These are phyloP conservation scores for Geophilus truncorum DNA, from an alignment of 2,888 invertebrate genomes.

Conservation along the genomic window DNA sequence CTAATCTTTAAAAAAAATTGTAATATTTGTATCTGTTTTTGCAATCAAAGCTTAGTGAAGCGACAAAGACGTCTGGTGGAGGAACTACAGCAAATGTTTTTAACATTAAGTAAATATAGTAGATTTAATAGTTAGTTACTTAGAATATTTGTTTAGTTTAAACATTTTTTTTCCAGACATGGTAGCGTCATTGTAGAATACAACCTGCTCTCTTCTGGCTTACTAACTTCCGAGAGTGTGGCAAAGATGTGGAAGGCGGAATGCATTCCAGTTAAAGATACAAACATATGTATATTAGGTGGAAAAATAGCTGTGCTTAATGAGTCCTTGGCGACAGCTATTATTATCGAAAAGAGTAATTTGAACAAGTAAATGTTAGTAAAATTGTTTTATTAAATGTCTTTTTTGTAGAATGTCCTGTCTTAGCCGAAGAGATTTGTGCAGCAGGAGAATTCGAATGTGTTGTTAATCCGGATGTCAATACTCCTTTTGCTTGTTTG, in stretches of 20 bases:
- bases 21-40: background rate
- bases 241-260: background rate
- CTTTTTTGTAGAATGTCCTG: background rate
- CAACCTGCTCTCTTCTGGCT: background rate
- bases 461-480: background rate
- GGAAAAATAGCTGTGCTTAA: background rate
- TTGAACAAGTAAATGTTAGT: background rate
- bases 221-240: background rate
- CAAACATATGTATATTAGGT: background rate
- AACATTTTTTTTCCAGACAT: background rate
- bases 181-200: background rate
- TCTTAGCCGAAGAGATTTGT: background rate
- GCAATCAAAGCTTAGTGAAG: background rate
- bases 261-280: background rate
- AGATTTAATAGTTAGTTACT: background rate
- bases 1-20: background rate
- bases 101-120: background rate
- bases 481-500: background rate
- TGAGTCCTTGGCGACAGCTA: too few species aligned
- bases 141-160: background rate
- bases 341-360: too few species aligned
- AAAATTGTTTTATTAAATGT: background rate
- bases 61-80: background rate
- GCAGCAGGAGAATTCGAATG: background rate
- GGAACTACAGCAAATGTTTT: background rate